A percentile compares a stretch with the other conserved stretches of the same genome.
Conservation (phyloP, 2,797 vertebrate genomes). For the Artibeus jamaicensis region DNA sequence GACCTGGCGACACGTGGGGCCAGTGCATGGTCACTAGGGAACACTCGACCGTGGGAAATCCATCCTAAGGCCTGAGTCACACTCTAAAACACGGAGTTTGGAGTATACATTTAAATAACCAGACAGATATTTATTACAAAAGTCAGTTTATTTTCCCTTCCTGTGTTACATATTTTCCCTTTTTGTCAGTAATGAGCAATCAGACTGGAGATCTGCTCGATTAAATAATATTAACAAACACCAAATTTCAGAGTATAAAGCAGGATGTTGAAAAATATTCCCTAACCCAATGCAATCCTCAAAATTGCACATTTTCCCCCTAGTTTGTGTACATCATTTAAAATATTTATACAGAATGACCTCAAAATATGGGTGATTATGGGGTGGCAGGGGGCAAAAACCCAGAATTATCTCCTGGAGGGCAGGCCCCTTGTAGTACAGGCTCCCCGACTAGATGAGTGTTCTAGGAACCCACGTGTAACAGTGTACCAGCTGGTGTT, state of each 20-base stretch:
- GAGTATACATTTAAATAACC: background rate
- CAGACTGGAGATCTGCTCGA: constrained; percentile 26
- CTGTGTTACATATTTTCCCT: constrained; percentile 46
- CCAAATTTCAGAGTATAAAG: background rate
- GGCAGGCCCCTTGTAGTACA: background rate
- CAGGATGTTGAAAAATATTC: constrained; percentile 16
- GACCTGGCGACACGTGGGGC: background rate
- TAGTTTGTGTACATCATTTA: constrained; percentile 28
- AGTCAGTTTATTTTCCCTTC: constrained; percentile 54
- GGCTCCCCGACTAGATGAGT: background rate
- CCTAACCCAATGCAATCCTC: background rate
- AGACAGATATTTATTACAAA: constrained; percentile 47
- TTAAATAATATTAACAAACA: constrained; percentile 45
- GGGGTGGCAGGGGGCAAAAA: background rate
- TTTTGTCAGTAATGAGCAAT: constrained; percentile 58
- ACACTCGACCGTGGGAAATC: background rate
- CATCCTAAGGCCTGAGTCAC: constrained; percentile 49
- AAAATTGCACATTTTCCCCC: constrained; percentile 33
- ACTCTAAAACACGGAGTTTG: constrained; percentile 29
- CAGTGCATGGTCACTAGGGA: background rate
- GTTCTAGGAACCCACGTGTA: background rate
- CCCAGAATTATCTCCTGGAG: background rate
- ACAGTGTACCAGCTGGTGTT: background rate
- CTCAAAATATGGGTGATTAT: background rate
- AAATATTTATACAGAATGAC: constrained; percentile 42